Evolutionary conservation across 2,797 vertebrate genomes (phyloP).

Genomic region (Hoplostethus atlanticus): DNA sequence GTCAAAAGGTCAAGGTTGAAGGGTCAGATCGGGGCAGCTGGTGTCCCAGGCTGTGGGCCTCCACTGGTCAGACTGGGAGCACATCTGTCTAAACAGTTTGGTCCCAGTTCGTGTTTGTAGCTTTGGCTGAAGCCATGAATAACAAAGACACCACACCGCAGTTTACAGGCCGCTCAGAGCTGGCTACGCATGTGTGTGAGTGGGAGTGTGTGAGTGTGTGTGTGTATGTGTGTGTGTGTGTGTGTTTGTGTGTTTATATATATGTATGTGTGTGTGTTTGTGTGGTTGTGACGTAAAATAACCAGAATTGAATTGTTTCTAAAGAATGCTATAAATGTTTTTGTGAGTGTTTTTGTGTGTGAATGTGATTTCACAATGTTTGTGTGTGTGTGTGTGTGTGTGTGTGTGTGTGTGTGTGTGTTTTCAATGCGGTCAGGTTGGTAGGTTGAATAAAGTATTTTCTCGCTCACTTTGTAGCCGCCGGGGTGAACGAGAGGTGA

Average conservation of each 20-base stretch:
- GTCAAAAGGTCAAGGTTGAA: conserved; percentile 42
- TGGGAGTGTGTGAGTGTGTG: neutral
- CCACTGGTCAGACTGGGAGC: conserved; percentile 15
- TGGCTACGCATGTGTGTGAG: conserved; percentile 14
- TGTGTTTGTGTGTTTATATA: neutral
- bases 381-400: conserved; percentile 12
- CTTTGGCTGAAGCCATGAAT: conserved; percentile 28
- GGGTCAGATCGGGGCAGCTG: conserved; percentile 43
- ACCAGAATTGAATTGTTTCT: conserved; percentile 4
- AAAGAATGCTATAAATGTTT: conserved; percentile 38
- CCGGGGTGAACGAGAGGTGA: conserved; percentile 37
- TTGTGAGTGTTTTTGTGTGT: neutral
- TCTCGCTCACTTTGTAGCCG: conserved; percentile 6
- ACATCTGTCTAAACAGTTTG: conserved; percentile 68
- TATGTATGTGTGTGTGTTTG: neutral
- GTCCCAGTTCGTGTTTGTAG: conserved; percentile 28
- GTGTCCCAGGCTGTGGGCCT: conserved; percentile 11
- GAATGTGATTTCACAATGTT: neutral
- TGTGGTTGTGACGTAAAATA: conserved; percentile 3
- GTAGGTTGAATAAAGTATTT: conserved; percentile 14
- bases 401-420: conserved; percentile 12
- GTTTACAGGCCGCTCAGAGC: conserved; percentile 30
- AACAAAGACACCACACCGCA: conserved; percentile 42
- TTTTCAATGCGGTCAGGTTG: conserved; percentile 6
- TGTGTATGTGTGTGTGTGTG: conserved; percentile 6